Percentiles rank a stretch among this genome's conserved stretches.
These are phyloP conservation scores for Trichogramma pretiosum DNA, from an alignment of 1,140 invertebrate genomes.

Conservation along the genomic window DNA sequence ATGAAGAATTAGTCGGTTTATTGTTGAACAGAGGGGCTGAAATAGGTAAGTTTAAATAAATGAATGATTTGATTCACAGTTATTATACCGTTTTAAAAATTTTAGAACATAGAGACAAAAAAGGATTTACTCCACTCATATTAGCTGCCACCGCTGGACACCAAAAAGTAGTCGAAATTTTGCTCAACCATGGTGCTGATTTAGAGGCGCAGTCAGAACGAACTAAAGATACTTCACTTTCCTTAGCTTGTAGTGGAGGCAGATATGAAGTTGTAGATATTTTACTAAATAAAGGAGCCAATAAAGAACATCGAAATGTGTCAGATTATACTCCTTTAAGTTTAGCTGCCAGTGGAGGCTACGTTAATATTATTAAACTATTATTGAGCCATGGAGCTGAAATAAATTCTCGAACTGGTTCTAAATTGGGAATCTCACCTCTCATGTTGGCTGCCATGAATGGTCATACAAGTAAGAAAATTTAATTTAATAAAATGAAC, in stretches of 20 bases:
- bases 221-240: conserved; percentile 97
- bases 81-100: conserved; percentile 8
- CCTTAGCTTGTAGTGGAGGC: conserved; percentile 93
- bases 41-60: conserved; percentile 65
- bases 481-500: too few relatives aligned
- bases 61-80: too few relatives aligned
- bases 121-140: conserved; percentile 96
- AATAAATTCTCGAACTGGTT: conserved; percentile 96
- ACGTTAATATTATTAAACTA: conserved; percentile 96
- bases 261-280: conserved; percentile 94
- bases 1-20: conserved; percentile 89
- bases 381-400: conserved; percentile 87
- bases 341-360: conserved; percentile 94
- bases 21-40: conserved; percentile 82
- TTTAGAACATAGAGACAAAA: conserved; percentile 93
- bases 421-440: conserved; percentile 95
- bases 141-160: conserved; percentile 95
- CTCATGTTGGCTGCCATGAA: conserved; percentile 99
- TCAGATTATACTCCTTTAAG: conserved; percentile 98
- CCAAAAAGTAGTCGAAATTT: conserved; percentile 87
- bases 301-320: conserved; percentile 98
- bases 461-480: conserved; percentile 71
- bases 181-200: conserved; percentile 86
- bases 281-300: conserved; percentile 78
- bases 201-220: conserved; percentile 97